Percentiles rank a stretch among this genome's conserved stretches.
Evolutionary conservation across 1,140 invertebrate genomes (phyloP).

Genomic region (Drosophila sproati): DNA sequence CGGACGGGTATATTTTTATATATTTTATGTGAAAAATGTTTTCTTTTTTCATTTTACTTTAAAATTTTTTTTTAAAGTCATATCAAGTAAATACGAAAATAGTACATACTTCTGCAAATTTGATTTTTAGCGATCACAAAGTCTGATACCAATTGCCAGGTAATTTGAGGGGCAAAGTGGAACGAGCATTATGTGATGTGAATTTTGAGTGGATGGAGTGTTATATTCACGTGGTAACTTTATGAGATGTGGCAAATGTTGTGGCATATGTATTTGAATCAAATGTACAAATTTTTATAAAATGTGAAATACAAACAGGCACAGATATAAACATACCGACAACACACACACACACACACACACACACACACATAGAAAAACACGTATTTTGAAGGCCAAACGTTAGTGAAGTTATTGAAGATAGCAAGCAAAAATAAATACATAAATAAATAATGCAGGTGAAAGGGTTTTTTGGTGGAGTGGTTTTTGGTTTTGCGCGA

Average conservation of each 20-base stretch:
- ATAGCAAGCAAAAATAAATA: constrained; percentile 40
- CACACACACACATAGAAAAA: constrained; percentile 14
- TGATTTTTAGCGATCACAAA: constrained; percentile 1
- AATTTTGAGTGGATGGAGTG: constrained; percentile 34
- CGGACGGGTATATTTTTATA: neutral
- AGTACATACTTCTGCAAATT: neutral
- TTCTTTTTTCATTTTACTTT: neutral
- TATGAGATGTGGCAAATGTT: constrained; percentile 36
- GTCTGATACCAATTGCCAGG: neutral
- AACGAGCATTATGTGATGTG: constrained; percentile 37
- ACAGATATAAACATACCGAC: constrained; percentile 16
- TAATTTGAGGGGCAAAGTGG: constrained; percentile 9
- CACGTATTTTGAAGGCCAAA: constrained; percentile 22
- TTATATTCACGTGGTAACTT: constrained; percentile 6
- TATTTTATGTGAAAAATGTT: neutral
- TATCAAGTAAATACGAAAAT: neutral
- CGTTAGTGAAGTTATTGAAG: constrained; percentile 48
- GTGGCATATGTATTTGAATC: constrained; percentile 39
- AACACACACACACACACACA: constrained; percentile 6
- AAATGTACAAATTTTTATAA: constrained; percentile 39
- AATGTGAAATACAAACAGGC: constrained; percentile 43
- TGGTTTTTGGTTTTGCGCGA: constrained; percentile 26
- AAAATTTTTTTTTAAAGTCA: neutral
- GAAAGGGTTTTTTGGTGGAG: constrained; percentile 30
- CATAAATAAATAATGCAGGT: constrained; percentile 41